Evolutionary conservation across 1,140 invertebrate species (phyloP), one percentile per base, ranked within the genome.

Genomic region (Drosophila pseudoananassae): DNA sequence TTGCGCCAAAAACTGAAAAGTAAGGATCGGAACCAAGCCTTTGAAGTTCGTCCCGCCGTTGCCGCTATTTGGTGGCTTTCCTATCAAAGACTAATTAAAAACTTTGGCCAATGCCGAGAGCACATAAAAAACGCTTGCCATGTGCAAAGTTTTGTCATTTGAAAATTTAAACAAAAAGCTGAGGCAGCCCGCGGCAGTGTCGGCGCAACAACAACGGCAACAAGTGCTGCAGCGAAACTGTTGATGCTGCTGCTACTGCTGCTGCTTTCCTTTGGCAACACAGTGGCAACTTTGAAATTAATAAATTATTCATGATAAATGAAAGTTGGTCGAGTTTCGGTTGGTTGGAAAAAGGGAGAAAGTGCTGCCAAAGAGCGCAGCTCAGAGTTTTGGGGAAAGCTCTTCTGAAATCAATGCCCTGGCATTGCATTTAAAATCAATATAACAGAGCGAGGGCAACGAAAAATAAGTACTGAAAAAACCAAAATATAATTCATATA

Each of bases 51-150:
- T 36, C 33, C 10, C 33, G 33, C 33, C 12, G 33, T 10, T 38
- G 40, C 38, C 12, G 9, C 17, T 14, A 46, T 51, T 40, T 27
- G 57, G 74, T 87, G 71, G 78, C 70, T 87, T 88, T 87, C 75
- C 83, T 83, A 88, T 87, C 83, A 88, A 83, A 88, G 78, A 87
- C 83, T 87, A 88, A 87, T 87, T 87, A 87, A 87, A 87, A 87
- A 87, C 83, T 87, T 87, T 88, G 43, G 66, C 78, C 65, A 87
- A 72, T 73, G 78, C 76, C 70, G 73, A 85, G 75, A 78, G 78
- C 70, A 38, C 59, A 63, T 63, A 54, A 77, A 47, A 50, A 60
- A 68, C 52, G 40, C 38, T 45, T 52, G 51, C 54, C 78, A 81
- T 68, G 54, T 79, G 51, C 84, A 88, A 87, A 88, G 78, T 87